A percentile compares a stretch with the other conserved stretches of the same genome.
These are phyloP conservation scores for Philypnodon macrostomus DNA, from an alignment of 2,797 vertebrate species.

Conservation along the genomic window DNA sequence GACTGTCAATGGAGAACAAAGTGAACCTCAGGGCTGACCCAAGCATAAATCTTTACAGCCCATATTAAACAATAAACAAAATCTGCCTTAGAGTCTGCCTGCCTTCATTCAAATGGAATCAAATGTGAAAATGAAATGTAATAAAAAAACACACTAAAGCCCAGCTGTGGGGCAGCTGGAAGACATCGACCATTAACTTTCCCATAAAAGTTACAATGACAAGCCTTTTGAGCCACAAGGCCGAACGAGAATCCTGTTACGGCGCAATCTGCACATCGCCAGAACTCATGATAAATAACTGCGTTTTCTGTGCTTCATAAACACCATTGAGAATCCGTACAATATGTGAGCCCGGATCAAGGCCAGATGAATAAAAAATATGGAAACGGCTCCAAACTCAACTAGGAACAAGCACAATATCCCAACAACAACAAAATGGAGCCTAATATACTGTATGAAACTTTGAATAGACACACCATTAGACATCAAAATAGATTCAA, in stretches of 20 bases:
- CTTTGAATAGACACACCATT: not conserved
- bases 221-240: constrained; percentile 8
- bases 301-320: no score
- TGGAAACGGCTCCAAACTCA: no score
- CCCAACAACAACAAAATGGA: not conserved
- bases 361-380: no score
- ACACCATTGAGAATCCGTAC: no score
- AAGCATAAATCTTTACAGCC: no score
- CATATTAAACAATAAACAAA: not conserved
- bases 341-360: constrained; percentile 18
- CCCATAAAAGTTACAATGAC: constrained; percentile 5
- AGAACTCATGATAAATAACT: constrained; percentile 1
- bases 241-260: not conserved
- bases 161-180: constrained; percentile 9
- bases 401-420: no score
- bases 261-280: constrained; percentile 13
- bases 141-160: constrained; percentile 1
- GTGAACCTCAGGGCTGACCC: no score
- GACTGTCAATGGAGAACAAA: no score
- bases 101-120: not conserved
- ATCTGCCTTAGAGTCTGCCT: not conserved
- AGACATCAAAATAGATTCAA: constrained; percentile 2
- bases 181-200: constrained; percentile 4
- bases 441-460: not conserved
- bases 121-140: not conserved